These are phyloP conservation scores for Tetramorium bicarinatum DNA, from an alignment of 2,888 invertebrate species.

Conservation along the genomic window DNA sequence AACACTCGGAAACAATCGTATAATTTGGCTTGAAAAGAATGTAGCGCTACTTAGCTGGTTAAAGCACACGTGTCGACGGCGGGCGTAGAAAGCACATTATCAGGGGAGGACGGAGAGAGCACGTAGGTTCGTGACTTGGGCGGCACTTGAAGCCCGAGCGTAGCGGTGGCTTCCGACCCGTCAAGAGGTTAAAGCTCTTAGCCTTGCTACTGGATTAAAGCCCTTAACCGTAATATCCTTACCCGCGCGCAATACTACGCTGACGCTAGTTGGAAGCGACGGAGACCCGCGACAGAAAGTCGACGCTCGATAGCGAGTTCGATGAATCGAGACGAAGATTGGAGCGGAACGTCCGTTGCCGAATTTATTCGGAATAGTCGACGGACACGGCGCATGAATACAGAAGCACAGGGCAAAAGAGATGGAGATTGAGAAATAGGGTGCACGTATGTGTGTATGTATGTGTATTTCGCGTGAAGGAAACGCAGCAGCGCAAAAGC, in stretches of 20 bases:
- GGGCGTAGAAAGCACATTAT: constrained; percentile 31
- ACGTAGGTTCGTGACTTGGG: constrained; percentile 30
- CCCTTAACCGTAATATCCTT: constrained; percentile 48
- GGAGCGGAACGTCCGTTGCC: neutral
- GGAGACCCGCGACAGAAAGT: neutral
- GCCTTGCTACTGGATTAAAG: constrained; percentile 49
- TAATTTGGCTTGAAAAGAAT: constrained; percentile 9
- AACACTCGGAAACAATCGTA: neutral
- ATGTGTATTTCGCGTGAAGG: constrained; percentile 8
- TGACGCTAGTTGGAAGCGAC: constrained; percentile 16
- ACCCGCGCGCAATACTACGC: constrained; percentile 23
- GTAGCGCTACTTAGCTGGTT: neutral
- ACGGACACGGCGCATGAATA: neutral
- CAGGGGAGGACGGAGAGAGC: neutral
- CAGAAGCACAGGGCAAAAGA: neutral
- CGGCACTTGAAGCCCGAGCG: constrained; percentile 29
- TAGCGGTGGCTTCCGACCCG: constrained; percentile 29
- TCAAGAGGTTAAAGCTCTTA: constrained; percentile 54
- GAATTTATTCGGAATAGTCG: constrained; percentile 4
- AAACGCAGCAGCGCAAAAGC: constrained; percentile 25
- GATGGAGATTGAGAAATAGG: neutral
- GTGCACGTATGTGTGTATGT: neutral
- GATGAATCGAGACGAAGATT: neutral
- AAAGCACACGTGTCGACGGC: constrained; percentile 9
- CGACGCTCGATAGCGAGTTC: constrained; percentile 16